phyloP scores from a whole-genome alignment of 2,797 vertebrate species.

The Nyctibius grandis region DNA sequence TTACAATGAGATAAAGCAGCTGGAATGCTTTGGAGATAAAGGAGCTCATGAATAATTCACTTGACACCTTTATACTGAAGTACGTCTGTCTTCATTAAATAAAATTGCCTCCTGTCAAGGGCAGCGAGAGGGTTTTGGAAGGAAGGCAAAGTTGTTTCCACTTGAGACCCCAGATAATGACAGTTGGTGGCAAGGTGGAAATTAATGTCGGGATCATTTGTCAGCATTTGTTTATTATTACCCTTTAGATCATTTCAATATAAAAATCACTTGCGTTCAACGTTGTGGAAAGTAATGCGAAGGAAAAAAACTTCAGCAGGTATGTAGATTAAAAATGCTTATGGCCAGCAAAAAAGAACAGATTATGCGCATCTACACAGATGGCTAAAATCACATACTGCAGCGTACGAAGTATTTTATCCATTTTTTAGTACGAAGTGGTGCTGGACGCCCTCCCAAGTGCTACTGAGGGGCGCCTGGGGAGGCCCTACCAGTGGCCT shows the following conservation, averaged over 20 bases:
- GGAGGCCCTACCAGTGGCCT: neutral
- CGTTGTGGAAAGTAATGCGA: neutral
- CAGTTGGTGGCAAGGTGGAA: neutral
- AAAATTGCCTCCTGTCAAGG: slow-evolving; percentile 1
- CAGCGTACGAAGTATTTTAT: neutral
- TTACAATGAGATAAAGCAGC: slow-evolving; percentile 3
- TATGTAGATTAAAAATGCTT: neutral
- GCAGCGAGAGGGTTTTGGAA: neutral
- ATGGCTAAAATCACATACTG: neutral
- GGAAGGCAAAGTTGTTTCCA: neutral
- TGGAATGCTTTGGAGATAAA: slow-evolving; percentile 23
- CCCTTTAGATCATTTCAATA: neutral
- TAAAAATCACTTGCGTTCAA: neutral
- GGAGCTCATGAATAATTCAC: slow-evolving; percentile 49
- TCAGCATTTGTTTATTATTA: neutral
- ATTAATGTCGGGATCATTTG: neutral
- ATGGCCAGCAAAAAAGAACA: neutral
- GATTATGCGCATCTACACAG: neutral
- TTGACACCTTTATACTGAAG: slow-evolving; percentile 20
- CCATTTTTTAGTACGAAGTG: neutral
- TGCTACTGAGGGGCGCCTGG: neutral
- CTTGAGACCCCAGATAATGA: neutral
- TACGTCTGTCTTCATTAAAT: slow-evolving; percentile 26
- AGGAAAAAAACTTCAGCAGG: neutral
- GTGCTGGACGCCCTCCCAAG: neutral